Base-by-base conservation (phyloP, 1,140 invertebrate genomes). In the Aphelenchoides avenae region DNA sequence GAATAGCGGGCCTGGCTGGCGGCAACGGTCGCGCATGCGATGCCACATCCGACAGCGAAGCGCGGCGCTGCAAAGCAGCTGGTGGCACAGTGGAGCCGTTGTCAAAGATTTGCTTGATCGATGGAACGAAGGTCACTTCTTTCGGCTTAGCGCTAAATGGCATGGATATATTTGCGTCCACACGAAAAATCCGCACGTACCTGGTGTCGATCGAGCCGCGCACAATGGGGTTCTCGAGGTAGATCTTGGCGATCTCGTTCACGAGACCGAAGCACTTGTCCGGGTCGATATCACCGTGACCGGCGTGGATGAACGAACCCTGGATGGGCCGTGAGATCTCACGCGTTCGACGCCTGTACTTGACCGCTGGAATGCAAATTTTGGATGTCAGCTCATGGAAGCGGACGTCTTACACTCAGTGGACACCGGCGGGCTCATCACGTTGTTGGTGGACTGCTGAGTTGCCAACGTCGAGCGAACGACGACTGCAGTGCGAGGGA, bases 261-360 rank as follows among this genome's bases (percentile, higher is more conserved):
- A 68, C 58, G 30, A 63, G 49, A 9, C 64, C 64, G 64, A 64
- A 66, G 34, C 62, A 64, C 43, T 53, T 64, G 52, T 33, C 5
- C 33, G 55, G 50, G 18, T 61, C 39, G n/a, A 54, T 47, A 47
- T 66, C 64, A 3, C 64, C 64, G 31, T 66, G 64, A 7, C 64
- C 64, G 13, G 64, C 52, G 31, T 66, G 64, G 41, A 66, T 68
- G 24, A 68, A 64, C 13, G 64, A 66, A n/a, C 64, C 64, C 15
- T 11, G 31, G n/a, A 24, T 30, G 3, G 29, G 24, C 2, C 9
- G n/a, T 51, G 11, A 3, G 20, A 52, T 9, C 9, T 24, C 47
- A 52, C 3, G 15, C 24, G 15, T 52, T 52, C 41, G 50, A 52
- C 31, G 22, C 6, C 11, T 13, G 18, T 7, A 26, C 52, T 52